A percentile compares a stretch with the other conserved stretches of the same genome.
Conservation (phyloP, 2,888 invertebrate species). For the Galeruca laticollis region DNA sequence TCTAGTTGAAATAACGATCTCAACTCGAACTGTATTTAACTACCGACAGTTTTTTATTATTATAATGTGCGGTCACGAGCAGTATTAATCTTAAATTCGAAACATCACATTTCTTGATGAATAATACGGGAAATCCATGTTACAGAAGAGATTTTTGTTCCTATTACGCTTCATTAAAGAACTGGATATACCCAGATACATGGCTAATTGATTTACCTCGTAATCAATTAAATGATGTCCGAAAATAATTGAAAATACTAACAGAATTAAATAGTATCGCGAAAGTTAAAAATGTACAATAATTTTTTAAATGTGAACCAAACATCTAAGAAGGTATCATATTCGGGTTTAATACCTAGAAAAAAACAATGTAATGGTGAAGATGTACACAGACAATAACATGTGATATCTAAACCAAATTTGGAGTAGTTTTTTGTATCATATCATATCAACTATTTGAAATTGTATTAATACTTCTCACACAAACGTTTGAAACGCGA, state of each 20-base stretch:
- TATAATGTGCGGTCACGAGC: conserved; percentile 33
- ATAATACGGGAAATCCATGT: conserved; percentile 26
- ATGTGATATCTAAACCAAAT: too few species aligned
- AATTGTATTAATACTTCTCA: too few species aligned
- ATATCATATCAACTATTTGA: too few species aligned
- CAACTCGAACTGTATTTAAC: conserved; percentile 26
- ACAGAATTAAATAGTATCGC: neutral
- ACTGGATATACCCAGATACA: neutral
- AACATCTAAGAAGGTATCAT: too few species aligned
- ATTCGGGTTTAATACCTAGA: too few species aligned
- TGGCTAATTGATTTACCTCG: neutral
- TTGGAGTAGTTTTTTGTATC: too few species aligned
- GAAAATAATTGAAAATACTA: too few species aligned
- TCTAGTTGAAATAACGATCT: neutral
- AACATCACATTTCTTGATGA: conserved; percentile 28
- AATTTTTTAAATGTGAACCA: neutral
- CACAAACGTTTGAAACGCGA: too few species aligned
- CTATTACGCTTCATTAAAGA: conserved; percentile 15
- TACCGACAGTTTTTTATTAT: conserved; percentile 27
- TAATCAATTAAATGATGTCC: neutral
- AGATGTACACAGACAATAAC: too few species aligned
- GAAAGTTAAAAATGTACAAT: neutral
- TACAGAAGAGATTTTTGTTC: conserved; percentile 14
- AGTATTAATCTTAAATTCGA: conserved; percentile 37
- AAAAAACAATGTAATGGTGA: too few species aligned